Evolutionary conservation across 2,113 vertebrate species (phyloP), one percentile per base, ranked within the genome.

Genomic region (Cynoglossus semilaevis): DNA sequence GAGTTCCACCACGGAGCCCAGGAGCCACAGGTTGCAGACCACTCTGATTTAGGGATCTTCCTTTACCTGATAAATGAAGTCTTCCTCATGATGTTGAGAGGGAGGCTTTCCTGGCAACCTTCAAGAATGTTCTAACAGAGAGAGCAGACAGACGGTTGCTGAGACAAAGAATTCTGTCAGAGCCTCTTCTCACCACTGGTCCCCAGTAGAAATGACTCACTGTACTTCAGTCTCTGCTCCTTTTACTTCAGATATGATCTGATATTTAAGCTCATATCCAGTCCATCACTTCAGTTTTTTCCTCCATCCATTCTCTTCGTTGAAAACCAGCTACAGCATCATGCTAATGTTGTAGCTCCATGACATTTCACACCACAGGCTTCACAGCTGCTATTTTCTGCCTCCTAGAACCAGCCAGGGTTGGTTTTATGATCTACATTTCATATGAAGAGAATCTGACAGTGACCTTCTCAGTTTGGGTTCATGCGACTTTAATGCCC

Each of bases 401-500:
- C 67, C 52, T 19, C 12, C 46, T 35, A 29, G 15, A 9, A 16
- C 37, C 1, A 41, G 10, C 43, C 56, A 9, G 37, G 37, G 34
- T 34, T 50, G 10, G 1, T 14, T 41, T 44, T 54, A 70, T 54
- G 41, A 22, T 56, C 37, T 18, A 12, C 37, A 13, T 55, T 40
- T 63, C 67, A 57, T 19, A 68, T 46, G 54, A 65, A 69, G 52
- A 67, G 16, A 67, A 74, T 72, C 37, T 50, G 58, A 72, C 58
- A 22, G 37, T 14, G 53, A 74, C 69, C 61, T 66, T 76, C 67
- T 76, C 69, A 70, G 74, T 82, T 73, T 8, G 6, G 50, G 10
- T 58, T 55, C 66, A 74, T 87, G 45, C 74, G 77, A 60, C 53
- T 78, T 80, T 83, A 81, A 85, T 84, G 62, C 5, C 56, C 46